A percentile compares a stretch with the other conserved stretches of the same genome.
These are phyloP conservation scores for Argyra leucocephala DNA, from an alignment of 2,888 invertebrate genomes.

Conservation along the genomic window DNA sequence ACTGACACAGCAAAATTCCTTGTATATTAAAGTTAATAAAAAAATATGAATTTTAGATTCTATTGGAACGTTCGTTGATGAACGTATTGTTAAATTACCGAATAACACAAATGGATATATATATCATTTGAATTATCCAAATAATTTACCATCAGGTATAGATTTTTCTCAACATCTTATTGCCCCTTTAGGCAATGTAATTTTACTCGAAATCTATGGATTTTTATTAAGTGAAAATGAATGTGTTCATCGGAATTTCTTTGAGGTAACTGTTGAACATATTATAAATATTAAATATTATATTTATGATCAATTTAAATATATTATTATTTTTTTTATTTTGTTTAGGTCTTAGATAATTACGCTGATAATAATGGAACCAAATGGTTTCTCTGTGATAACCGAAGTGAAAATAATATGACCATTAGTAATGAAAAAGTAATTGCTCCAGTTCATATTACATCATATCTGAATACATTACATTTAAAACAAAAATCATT, in stretches of 20 bases:
- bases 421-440: constrained; percentile 15
- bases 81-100: constrained; percentile 43
- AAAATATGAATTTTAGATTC: constrained; percentile 18
- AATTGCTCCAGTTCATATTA: constrained; percentile 49
- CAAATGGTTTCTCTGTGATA: constrained; percentile 55
- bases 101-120: constrained; percentile 46
- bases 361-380: constrained; percentile 64
- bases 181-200: constrained; percentile 48
- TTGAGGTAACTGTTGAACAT: constrained; percentile 44
- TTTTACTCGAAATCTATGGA: constrained; percentile 46
- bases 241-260: constrained; percentile 46
- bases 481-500: constrained; percentile 48
- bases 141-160: constrained; percentile 45
- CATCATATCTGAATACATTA: constrained; percentile 59
- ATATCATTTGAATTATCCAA: constrained; percentile 52
- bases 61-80: constrained; percentile 39
- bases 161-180: constrained; percentile 50
- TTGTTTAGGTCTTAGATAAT: constrained; percentile 51
- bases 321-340: not conserved
- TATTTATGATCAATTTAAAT: not conserved
- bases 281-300: not conserved
- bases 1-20: too few species aligned
- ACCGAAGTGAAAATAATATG: constrained; percentile 11
- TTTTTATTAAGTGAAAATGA: constrained; percentile 44
- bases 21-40: too few species aligned